A percentile compares a stretch with the other conserved stretches of the same genome.
These are phyloP conservation scores for Neoseiulus cucumeris DNA, from an alignment of 1,140 invertebrate genomes.

Conservation along the genomic window DNA sequence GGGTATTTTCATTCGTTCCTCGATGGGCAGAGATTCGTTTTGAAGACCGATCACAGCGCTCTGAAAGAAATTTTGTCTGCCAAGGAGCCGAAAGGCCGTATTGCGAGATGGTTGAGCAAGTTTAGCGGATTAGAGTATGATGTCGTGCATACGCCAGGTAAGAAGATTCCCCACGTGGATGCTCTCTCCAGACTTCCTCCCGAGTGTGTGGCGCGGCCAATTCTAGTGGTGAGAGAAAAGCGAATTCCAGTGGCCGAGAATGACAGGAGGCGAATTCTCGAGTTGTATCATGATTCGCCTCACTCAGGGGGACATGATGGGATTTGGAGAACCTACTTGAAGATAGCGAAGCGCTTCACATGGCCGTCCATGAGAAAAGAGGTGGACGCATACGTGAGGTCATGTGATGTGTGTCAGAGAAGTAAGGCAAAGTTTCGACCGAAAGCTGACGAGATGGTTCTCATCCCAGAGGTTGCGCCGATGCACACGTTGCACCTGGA, in stretches of 20 bases:
- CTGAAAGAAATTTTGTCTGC: background rate
- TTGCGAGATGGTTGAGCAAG: background rate
- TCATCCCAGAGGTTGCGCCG: background rate
- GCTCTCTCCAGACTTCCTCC: background rate
- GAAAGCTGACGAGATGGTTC: background rate
- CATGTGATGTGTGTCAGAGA: no score
- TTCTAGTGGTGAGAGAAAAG: no score
- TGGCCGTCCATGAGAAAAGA: background rate
- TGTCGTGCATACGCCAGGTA: background rate
- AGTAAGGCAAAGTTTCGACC: background rate
- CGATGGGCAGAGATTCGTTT: no score
- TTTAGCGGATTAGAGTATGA: background rate
- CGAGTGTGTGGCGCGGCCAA: background rate
- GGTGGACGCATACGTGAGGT: background rate
- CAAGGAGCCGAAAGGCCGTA: background rate
- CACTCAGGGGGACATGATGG: no score
- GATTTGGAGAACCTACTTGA: background rate
- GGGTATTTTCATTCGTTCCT: background rate
- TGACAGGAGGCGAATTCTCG: background rate
- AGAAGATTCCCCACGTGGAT: background rate
- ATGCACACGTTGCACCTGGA: background rate
- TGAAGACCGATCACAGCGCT: background rate
- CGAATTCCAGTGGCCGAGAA: background rate
- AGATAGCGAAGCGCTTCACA: background rate
- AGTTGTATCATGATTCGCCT: no score